Base-by-base conservation (phyloP, 2,888 invertebrate genomes). In the Pardosa pseudoannulata region DNA sequence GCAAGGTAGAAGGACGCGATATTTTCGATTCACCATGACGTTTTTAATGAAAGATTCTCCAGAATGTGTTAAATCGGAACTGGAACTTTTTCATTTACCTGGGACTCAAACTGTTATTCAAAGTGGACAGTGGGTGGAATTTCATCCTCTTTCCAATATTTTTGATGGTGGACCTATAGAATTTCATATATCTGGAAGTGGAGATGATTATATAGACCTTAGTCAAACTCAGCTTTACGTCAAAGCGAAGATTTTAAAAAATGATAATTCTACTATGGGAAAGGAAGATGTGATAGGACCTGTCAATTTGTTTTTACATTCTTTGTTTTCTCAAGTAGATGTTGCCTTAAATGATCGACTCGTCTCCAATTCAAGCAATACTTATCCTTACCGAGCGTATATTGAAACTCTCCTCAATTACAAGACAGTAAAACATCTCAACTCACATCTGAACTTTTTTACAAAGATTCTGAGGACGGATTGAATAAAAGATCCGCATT, bases 41-140 rank as follows among this genome's bases (percentile, higher is more conserved):
- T n/a, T n/a, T n/a, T n/a, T n/a, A n/a, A n/a, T n/a, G n/a, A 67
- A 72, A 75, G 76, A 68, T 70, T 83, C 81, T 19, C 75, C 81
- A 2, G 76, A 83, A 64, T 87, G 76, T 39, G 68, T 32, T 5
- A 80, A 80, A 19, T 64, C 72, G 1, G 72, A 80, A 41, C 11
- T 80, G 29, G 72, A 80, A 50, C 16, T 87, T 6, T 87, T 81
- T 67, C 39, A 32, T 27, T 19, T 80, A 23, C 64, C 76, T n/a
- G n/a, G 36, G 3, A 87, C 75, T 16, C 80, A 80, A 39, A 75
- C 72, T 1, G 39, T 36, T 13, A 65, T 76, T 28, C 68, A 76
- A 71, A 31, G n/a, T n/a, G 76, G 78, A 1, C 72, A 81, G 13
- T 81, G 78, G 81, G 46, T 81, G 0, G 68, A 87, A 68, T 81